phyloP scores from a whole-genome alignment of 2,888 invertebrate genomes.

The Macrophya alboannulata region DNA sequence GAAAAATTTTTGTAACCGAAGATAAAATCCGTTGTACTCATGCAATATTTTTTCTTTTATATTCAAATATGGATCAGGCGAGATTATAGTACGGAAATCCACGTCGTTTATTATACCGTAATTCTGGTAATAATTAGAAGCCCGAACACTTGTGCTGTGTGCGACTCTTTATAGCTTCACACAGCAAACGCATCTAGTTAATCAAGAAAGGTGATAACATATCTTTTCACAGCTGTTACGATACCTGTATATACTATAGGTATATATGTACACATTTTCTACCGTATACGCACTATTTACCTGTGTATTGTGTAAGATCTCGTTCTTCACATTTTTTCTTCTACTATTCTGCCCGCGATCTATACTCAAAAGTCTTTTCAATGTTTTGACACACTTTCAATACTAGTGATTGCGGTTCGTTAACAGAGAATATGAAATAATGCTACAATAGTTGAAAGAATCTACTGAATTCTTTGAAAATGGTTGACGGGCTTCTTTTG shows the following conservation, averaged over 20 bases:
- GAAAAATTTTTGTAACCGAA: too few relatives aligned
- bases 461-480: too few relatives aligned
- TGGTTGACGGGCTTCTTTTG: too few relatives aligned
- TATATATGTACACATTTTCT: background rate
- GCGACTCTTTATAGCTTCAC: background rate
- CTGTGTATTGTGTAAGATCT: background rate
- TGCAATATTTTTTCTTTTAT: too few relatives aligned
- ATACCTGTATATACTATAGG: background rate
- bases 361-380: background rate
- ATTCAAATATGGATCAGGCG: background rate
- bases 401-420: background rate
- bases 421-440: background rate
- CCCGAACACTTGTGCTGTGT: background rate
- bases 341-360: background rate
- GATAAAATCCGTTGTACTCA: background rate
- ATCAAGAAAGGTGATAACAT: background rate
- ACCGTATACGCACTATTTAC: background rate
- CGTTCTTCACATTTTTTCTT: background rate
- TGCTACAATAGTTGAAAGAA: too few relatives aligned
- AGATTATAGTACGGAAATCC: background rate
- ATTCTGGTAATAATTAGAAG: background rate
- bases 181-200: background rate
- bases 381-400: background rate
- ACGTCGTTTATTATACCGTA: background rate
- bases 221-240: background rate